Percentiles rank a stretch among this genome's conserved stretches.
phyloP scores from a whole-genome alignment of 2,797 vertebrate species.

The Oreonectes daqikongensis region DNA sequence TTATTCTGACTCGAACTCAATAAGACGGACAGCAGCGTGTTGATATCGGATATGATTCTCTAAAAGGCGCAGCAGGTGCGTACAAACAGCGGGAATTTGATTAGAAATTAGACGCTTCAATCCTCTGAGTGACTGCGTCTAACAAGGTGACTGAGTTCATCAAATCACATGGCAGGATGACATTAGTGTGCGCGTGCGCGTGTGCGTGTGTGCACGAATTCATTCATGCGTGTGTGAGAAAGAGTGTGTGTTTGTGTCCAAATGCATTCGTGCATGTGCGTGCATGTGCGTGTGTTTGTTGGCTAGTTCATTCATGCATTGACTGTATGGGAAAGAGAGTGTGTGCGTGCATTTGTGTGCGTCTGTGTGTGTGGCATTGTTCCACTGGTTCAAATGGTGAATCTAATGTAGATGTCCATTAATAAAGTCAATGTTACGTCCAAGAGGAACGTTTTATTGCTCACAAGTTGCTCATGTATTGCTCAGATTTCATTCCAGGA shows the following conservation, averaged over 20 bases:
- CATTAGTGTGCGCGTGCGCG: constrained; percentile 18
- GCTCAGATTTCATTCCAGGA: too few relatives aligned
- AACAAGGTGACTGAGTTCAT: constrained; percentile 38
- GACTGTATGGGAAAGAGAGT: neutral
- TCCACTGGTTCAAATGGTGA: constrained; percentile 12
- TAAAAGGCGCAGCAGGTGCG: constrained; percentile 35
- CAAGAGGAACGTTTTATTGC: neutral
- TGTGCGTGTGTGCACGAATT: constrained; percentile 19
- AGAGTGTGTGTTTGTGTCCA: neutral
- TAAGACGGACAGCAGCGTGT: constrained; percentile 10
- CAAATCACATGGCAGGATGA: constrained; percentile 35
- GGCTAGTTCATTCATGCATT: too few relatives aligned
- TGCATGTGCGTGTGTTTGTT: neutral
- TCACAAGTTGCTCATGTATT: too few relatives aligned
- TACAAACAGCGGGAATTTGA: constrained; percentile 37
- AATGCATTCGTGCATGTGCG: neutral
- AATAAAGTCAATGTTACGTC: neutral
- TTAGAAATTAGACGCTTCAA: constrained; percentile 34
- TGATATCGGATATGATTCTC: constrained; percentile 25
- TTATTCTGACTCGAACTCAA: neutral
- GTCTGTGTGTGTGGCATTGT: neutral
- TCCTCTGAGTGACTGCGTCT: constrained; percentile 24
- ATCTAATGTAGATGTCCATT: neutral
- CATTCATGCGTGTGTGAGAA: constrained; percentile 14
- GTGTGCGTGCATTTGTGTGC: too few relatives aligned